Conservation (phyloP, 2,888 invertebrate genomes). For the Pyrocoelia pectoralis region DNA sequence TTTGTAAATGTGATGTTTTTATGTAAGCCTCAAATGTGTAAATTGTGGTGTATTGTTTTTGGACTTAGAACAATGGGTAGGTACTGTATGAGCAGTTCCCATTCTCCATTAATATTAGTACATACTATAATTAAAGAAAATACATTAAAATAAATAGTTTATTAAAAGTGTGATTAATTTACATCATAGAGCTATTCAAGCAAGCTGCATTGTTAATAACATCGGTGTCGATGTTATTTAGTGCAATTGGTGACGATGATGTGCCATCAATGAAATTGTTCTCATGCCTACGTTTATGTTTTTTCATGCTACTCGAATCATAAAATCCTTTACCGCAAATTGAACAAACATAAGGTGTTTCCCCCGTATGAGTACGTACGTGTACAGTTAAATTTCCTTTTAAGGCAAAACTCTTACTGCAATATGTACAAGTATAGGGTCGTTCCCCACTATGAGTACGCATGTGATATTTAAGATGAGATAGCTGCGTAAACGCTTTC, state of each 20-base stretch:
- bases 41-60: too few species aligned
- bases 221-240: background rate
- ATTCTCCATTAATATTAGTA: too few species aligned
- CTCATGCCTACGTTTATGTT: conserved; percentile 27
- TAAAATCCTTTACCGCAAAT: conserved; percentile 37
- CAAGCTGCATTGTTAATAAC: background rate
- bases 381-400: conserved; percentile 43
- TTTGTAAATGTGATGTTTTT: too few species aligned
- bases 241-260: too few species aligned
- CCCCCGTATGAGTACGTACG: conserved; percentile 32
- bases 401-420: conserved; percentile 50
- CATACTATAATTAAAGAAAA: too few species aligned
- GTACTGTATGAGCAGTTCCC: too few species aligned
- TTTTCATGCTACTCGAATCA: conserved; percentile 41
- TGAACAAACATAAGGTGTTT: conserved; percentile 36
- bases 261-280: background rate
- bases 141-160: too few species aligned
- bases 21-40: too few species aligned
- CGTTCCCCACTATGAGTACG: conserved; percentile 51
- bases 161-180: too few species aligned
- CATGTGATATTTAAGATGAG: conserved; percentile 49
- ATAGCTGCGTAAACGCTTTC: conserved; percentile 49
- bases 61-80: too few species aligned
- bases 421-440: conserved; percentile 43
- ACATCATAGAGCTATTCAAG: too few species aligned